Evolutionary conservation across 2,888 invertebrate genomes (phyloP).

Genomic region (Eurytoma californica): DNA sequence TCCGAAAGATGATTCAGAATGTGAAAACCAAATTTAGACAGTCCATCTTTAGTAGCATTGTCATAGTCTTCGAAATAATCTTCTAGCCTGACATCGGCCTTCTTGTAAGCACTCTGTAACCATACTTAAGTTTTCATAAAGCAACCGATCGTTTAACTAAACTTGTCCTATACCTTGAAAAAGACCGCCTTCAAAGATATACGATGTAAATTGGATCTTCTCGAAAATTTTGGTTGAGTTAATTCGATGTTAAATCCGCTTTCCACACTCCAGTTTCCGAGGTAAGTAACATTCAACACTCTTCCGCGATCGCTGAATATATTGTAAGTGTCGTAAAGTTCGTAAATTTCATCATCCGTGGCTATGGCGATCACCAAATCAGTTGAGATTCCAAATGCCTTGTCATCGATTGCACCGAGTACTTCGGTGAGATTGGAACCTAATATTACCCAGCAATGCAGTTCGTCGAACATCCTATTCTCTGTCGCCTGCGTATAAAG

Average conservation of each 20-base stretch:
- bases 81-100: slow-evolving; percentile 12
- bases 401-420: not conserved
- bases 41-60: slow-evolving; percentile 17
- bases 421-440: not conserved
- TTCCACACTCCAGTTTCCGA: slow-evolving; percentile 44
- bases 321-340: slow-evolving; percentile 36
- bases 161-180: slow-evolving; percentile 16
- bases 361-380: slow-evolving; percentile 27
- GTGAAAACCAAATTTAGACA: slow-evolving; percentile 48
- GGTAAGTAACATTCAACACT: slow-evolving; percentile 8
- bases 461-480: slow-evolving; percentile 23
- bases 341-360: not conserved
- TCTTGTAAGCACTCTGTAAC: slow-evolving; percentile 1
- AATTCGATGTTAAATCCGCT: slow-evolving; percentile 29
- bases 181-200: slow-evolving; percentile 12
- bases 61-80: slow-evolving; percentile 49
- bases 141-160: too few species aligned
- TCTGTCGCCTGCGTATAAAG: slow-evolving; percentile 7
- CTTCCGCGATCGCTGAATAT: slow-evolving; percentile 3
- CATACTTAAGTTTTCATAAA: not conserved
- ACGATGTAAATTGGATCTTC: slow-evolving; percentile 27
- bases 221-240: slow-evolving; percentile 16
- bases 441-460: slow-evolving; percentile 29
- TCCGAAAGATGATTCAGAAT: slow-evolving; percentile 55
- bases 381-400: slow-evolving; percentile 29